Evolutionary conservation across 2,113 vertebrate genomes (phyloP).

Genomic region (Oreochromis aureus): DNA sequence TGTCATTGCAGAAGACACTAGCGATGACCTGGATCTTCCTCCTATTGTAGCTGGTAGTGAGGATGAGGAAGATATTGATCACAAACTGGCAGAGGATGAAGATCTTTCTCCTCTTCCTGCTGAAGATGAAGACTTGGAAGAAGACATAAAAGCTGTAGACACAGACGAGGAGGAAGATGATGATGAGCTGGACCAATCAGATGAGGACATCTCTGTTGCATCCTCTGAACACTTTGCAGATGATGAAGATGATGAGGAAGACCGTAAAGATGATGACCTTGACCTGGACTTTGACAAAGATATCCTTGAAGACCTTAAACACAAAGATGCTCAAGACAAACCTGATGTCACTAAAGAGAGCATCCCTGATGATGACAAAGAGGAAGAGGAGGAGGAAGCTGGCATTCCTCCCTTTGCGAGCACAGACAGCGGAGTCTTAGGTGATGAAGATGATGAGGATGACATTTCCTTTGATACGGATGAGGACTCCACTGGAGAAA

Average conservation of each 20-base stretch:
- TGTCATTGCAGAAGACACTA: not conserved
- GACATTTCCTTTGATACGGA: not conserved
- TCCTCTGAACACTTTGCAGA: constrained; percentile 62
- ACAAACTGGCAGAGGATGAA: not conserved
- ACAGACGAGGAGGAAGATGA: constrained; percentile 6
- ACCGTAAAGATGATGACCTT: not conserved
- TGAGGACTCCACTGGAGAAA: constrained; percentile 6
- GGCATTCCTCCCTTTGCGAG: not conserved
- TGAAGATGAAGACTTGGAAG: not conserved
- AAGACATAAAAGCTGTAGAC: not conserved
- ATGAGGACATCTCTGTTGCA: constrained; percentile 35
- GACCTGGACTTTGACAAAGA: not conserved
- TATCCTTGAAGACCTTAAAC: not conserved
- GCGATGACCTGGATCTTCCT: constrained; percentile 35
- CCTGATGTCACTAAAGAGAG: not conserved
- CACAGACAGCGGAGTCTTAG: constrained; percentile 51
- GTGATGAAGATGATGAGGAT: constrained; percentile 33
- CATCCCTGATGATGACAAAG: not conserved
- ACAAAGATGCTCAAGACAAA: not conserved
- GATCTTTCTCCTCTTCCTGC: not conserved
- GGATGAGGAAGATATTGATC: constrained; percentile 23
- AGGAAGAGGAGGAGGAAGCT: not conserved
- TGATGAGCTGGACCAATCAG: constrained; percentile 28
- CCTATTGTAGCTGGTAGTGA: not conserved
- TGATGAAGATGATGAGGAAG: constrained; percentile 55